These are phyloP conservation scores for Phoenicopterus ruber DNA, from an alignment of 2,113 vertebrate genomes.

Conservation along the genomic window DNA sequence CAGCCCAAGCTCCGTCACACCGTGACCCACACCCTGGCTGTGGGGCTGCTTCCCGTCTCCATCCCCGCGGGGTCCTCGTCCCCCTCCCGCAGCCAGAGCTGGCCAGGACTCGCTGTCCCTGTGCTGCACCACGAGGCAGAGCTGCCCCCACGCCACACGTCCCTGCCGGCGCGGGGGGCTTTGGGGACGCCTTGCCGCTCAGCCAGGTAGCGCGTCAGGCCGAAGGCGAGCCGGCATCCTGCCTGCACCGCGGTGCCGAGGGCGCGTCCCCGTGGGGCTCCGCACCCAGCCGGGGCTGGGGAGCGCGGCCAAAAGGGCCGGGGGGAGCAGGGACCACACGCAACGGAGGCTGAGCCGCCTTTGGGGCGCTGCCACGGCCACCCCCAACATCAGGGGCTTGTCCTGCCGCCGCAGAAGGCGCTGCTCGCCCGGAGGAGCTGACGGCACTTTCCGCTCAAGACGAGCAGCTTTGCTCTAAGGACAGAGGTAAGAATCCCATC, in stretches of 20 bases:
- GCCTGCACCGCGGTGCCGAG: fast-evolving
- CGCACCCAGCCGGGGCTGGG: fast-evolving
- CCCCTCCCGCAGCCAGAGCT: fast-evolving
- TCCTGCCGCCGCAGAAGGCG: fast-evolving
- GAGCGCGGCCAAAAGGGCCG: fast-evolving
- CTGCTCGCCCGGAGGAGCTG: background rate
- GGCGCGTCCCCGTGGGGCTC: background rate
- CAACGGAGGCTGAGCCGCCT: background rate
- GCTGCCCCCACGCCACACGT: fast-evolving
- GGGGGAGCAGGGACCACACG: fast-evolving
- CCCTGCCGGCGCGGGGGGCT: fast-evolving
- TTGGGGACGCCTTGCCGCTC: background rate
- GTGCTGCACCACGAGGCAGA: background rate
- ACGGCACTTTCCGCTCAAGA: background rate
- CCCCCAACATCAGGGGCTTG: fast-evolving
- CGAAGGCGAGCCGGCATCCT: too few species aligned
- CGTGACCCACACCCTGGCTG: fast-evolving
- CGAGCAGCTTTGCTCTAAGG: background rate
- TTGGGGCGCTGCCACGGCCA: fast-evolving
- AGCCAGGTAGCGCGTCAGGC: fast-evolving
- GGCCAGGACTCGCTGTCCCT: background rate
- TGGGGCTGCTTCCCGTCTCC: fast-evolving
- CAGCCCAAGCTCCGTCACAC: background rate
- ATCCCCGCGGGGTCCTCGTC: fast-evolving
- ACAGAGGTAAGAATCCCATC: background rate